phyloP scores from a whole-genome alignment of 2,888 invertebrate genomes.

The Ecdyonurus torrentis region DNA sequence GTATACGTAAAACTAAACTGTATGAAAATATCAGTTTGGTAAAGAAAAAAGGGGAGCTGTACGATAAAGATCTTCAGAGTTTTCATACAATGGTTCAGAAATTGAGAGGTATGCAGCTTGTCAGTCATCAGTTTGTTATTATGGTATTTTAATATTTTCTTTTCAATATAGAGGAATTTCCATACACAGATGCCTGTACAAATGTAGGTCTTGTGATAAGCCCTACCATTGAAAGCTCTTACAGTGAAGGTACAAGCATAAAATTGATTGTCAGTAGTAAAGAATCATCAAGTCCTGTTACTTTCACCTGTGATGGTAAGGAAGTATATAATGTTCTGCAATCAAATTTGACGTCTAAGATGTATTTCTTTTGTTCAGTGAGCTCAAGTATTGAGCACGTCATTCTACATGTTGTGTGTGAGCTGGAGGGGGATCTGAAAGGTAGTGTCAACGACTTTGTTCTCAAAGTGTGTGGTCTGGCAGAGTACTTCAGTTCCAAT shows the following conservation, averaged over 20 bases:
- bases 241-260: constrained; percentile 66
- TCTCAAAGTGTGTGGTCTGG: constrained; percentile 66
- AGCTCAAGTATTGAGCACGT: constrained; percentile 74
- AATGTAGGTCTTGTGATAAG: constrained; percentile 85
- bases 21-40: constrained; percentile 51
- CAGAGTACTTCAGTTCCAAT: constrained; percentile 75
- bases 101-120: constrained; percentile 45
- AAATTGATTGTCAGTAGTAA: constrained; percentile 54
- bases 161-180: constrained; percentile 43
- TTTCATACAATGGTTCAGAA: constrained; percentile 70
- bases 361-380: constrained; percentile 37
- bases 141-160: constrained; percentile 3
- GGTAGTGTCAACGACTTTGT: constrained; percentile 50
- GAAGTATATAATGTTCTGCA: constrained; percentile 9
- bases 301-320: constrained; percentile 85
- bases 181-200: constrained; percentile 52
- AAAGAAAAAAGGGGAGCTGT: constrained; percentile 42
- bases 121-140: constrained; percentile 5
- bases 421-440: constrained; percentile 53
- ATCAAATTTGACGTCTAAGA: not conserved
- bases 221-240: constrained; percentile 64
- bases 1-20: constrained; percentile 33
- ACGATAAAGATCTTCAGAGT: constrained; percentile 61
- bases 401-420: constrained; percentile 65
- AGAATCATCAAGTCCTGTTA: constrained; percentile 39